phyloP scores from a whole-genome alignment of 2,113 vertebrate species.

The Todiramphus chloris region DNA sequence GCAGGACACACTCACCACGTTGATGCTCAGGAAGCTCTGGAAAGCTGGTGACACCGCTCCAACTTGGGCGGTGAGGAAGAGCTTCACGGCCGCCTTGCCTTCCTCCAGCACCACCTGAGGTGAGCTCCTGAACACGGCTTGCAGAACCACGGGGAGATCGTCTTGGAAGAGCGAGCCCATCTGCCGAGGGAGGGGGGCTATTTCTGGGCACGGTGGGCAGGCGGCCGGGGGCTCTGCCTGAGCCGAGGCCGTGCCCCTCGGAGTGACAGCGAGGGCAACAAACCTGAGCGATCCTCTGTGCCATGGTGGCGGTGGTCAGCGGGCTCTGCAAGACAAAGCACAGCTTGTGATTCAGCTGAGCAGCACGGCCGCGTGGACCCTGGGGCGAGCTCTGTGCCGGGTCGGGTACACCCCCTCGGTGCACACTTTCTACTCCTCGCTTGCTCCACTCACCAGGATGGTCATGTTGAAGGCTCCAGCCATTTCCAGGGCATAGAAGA shows the following conservation, averaged over 20 bases:
- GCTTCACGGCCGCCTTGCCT: not conserved
- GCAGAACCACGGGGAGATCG: not conserved
- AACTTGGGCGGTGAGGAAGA: not conserved
- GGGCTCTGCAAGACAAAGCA: conserved; percentile 18
- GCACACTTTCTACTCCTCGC: accelerated
- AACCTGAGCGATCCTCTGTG: conserved; percentile 41
- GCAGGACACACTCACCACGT: not conserved
- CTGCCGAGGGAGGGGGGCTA: not conserved
- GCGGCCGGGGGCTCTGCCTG: accelerated
- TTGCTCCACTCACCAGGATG: conserved; percentile 3
- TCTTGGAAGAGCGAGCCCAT: conserved; percentile 48
- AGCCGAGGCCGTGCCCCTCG: accelerated
- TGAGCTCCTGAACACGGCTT: not conserved
- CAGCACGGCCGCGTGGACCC: accelerated
- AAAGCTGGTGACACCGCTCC: not conserved
- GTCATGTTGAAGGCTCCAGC: conserved; percentile 48
- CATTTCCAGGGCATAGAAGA: conserved; percentile 27
- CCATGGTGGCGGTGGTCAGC: not conserved
- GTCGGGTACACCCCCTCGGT: too few relatives aligned
- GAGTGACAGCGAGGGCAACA: not conserved
- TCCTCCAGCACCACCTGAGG: conserved; percentile 30
- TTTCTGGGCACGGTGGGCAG: not conserved
- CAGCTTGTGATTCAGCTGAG: accelerated
- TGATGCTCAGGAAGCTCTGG: conserved; percentile 30
- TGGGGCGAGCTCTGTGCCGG: accelerated